These are phyloP conservation scores for Leptopterna dolabrata DNA, from an alignment of 2,888 invertebrate species.

Conservation along the genomic window DNA sequence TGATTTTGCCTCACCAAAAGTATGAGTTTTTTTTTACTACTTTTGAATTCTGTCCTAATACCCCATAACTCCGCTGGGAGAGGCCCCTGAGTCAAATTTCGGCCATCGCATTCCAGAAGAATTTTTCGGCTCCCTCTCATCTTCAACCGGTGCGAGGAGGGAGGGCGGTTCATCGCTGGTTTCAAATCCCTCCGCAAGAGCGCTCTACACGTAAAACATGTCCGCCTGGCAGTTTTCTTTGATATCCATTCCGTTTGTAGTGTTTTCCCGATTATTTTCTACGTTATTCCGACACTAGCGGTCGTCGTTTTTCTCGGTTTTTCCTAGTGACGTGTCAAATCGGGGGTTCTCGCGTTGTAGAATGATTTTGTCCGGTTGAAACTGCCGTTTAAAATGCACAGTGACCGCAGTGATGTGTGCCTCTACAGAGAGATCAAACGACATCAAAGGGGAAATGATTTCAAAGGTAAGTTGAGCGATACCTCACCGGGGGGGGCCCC, in stretches of 20 bases:
- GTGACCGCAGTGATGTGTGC: slow-evolving; percentile 48
- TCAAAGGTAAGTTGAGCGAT: slow-evolving; percentile 55
- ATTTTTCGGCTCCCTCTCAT: slow-evolving; percentile 8
- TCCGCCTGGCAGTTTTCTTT: slow-evolving; percentile 39
- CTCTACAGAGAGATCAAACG: slow-evolving; percentile 57
- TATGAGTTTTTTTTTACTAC: too few species aligned
- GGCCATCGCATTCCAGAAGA: background rate
- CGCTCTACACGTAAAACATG: slow-evolving; percentile 36
- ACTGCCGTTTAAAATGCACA: background rate
- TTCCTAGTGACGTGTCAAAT: background rate
- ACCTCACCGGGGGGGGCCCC: background rate
- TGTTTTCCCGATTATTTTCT: background rate
- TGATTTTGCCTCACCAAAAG: too few species aligned
- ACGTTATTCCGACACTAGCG: background rate
- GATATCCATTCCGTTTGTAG: slow-evolving; percentile 15
- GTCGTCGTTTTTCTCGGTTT: background rate
- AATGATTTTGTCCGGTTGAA: background rate
- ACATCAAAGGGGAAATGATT: slow-evolving; percentile 58
- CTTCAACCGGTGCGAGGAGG: background rate
- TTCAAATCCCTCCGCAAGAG: background rate
- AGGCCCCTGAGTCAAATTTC: slow-evolving; percentile 8
- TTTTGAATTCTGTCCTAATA: background rate
- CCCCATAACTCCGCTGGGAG: background rate
- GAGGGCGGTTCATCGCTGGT: background rate
- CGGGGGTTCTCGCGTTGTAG: background rate